These are phyloP conservation scores for Ctenopoma multispine DNA, from an alignment of 2,797 vertebrate species.

Conservation along the genomic window DNA sequence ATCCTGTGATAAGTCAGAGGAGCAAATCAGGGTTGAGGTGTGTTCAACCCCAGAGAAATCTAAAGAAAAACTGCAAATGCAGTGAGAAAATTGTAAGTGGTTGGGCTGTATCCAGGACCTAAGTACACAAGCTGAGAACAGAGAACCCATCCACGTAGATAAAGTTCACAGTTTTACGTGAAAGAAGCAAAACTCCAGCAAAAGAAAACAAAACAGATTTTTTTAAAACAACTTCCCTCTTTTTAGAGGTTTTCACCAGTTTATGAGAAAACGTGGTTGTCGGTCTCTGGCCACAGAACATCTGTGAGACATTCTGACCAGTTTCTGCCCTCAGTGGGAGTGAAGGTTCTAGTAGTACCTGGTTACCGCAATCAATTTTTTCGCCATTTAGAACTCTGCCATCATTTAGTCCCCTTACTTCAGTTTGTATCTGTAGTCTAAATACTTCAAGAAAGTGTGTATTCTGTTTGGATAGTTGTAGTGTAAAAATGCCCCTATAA, in stretches of 20 bases:
- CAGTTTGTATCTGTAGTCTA: constrained; percentile 51
- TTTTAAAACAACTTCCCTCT: constrained; percentile 70
- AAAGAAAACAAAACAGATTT: constrained; percentile 74
- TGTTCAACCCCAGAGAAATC: constrained; percentile 56
- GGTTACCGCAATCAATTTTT: constrained; percentile 56
- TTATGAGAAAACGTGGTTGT: constrained; percentile 81
- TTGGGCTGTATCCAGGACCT: constrained; percentile 55
- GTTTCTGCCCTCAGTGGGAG: constrained; percentile 69
- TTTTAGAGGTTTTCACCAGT: constrained; percentile 73
- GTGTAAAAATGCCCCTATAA: constrained; percentile 47
- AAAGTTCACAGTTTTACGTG: constrained; percentile 69
- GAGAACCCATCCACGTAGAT: constrained; percentile 63
- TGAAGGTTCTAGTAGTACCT: constrained; percentile 61
- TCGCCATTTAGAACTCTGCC: too few species aligned
- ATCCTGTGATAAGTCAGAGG: constrained; percentile 65
- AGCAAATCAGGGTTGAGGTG: constrained; percentile 70
- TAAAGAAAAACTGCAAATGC: constrained; percentile 69
- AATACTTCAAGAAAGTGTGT: constrained; percentile 45
- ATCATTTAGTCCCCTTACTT: constrained; percentile 45
- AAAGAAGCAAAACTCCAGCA: constrained; percentile 67
- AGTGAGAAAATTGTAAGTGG: constrained; percentile 68
- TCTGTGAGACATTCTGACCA: constrained; percentile 79
- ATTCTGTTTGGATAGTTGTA: constrained; percentile 42
- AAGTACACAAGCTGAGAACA: constrained; percentile 63
- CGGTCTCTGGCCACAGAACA: constrained; percentile 77